Base-by-base conservation (phyloP, 2,888 invertebrate species). In the Mythimna albipuncta region DNA sequence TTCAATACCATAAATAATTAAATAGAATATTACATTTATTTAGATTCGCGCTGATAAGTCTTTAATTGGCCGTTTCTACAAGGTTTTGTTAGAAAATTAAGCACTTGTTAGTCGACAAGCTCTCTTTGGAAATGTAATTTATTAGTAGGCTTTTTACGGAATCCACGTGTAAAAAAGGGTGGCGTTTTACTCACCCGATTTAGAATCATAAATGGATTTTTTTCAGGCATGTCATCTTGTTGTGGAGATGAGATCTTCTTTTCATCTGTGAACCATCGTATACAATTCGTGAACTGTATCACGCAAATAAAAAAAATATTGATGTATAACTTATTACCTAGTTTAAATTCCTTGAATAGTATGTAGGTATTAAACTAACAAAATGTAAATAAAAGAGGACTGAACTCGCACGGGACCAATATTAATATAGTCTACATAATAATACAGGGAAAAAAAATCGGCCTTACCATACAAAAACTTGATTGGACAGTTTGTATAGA, bases 1-100 rank as follows among this genome's bases (percentile, higher is more conserved):
- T 19, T 41, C 4, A n/a, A 0, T 19, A 32, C 6, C 19, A n/a
- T 0, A 0, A 55, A 47, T 38, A n/a, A 47, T 47, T 21, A 3
- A 75, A 19, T 38, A 32, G 1, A 26, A n/a, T 47, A 19, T 13
- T 38, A n/a, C 1, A n/a, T 55, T 61, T 44, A n/a, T 21, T 55
- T 47, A 26, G 2, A 10, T 21, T 47, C 47, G 47, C 10, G 32
- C 11, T 54, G 38, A 74, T 41, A n/a, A 16, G 11, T 32, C 10
- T 54, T 78, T 55, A 70, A 70, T 54, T 54, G 26, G 47, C 52
- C 11, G 11, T 11, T 41, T 59, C n/a, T 11, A 47, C 38, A 76
- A 77, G 59, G 7, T 69, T 74, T 50, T 69, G 52, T 59, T 10
- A 32, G 13, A 38, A 38, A 76, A 55, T 19, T 16, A 55, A 72